Conservation (phyloP, 2,797 vertebrate species). For the Cetoscarus ocellatus region DNA sequence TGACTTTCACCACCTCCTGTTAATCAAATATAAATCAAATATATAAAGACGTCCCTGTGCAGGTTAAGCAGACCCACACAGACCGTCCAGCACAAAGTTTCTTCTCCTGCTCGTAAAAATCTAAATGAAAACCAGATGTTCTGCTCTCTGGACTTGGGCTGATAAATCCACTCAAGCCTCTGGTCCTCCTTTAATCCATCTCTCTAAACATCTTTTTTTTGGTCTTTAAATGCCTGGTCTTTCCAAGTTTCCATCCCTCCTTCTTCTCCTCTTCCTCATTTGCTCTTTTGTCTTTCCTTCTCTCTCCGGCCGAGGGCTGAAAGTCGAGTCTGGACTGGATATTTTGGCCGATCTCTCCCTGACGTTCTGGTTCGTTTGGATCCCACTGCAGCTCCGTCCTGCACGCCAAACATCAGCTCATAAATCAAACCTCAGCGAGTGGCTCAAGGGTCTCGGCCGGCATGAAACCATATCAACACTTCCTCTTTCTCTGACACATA, state of each 20-base stretch:
- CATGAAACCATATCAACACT: conserved; percentile 42
- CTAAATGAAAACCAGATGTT: conserved; percentile 65
- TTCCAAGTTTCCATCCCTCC: not conserved
- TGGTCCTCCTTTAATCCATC: conserved; percentile 2
- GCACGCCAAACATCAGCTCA: conserved; percentile 48
- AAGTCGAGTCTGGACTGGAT: conserved; percentile 41
- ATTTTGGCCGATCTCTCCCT: conserved; percentile 61
- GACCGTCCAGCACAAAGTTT: not conserved
- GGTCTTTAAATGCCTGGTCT: not conserved
- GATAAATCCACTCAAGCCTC: conserved; percentile 4
- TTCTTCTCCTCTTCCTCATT: not conserved
- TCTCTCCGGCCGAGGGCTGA: conserved; percentile 26
- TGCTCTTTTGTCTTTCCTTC: not conserved
- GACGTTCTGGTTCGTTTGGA: conserved; percentile 50
- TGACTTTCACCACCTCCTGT: conserved; percentile 19
- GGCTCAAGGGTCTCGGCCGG: conserved; percentile 33
- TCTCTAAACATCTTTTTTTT: not conserved
- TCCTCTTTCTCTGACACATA: not conserved
- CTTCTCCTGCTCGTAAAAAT: conserved; percentile 7
- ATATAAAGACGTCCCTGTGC: conserved; percentile 23
- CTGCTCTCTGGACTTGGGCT: conserved; percentile 15
- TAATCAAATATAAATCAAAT: not conserved
- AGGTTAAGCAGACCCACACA: conserved; percentile 18
- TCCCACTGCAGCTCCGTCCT: conserved; percentile 50
- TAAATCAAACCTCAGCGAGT: conserved; percentile 69